phyloP scores from a whole-genome alignment of 2,888 invertebrate genomes.

The Drosophila stalkeri region DNA sequence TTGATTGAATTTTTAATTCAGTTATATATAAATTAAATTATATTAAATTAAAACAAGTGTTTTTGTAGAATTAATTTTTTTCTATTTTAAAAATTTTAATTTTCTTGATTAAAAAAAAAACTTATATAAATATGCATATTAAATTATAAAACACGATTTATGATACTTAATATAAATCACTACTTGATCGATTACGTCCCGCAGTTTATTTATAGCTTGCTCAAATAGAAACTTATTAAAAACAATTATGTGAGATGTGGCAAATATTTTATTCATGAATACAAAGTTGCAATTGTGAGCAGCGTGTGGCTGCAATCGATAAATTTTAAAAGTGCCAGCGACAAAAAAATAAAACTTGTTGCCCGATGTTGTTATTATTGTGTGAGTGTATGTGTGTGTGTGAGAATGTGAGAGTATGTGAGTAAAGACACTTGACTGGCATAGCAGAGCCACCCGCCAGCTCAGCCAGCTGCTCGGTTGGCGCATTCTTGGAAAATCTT shows the following conservation, averaged over 20 bases:
- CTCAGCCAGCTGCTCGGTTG: constrained; percentile 28
- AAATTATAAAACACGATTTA: neutral
- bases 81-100: too few relatives aligned
- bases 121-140: neutral
- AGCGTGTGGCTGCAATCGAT: constrained; percentile 42
- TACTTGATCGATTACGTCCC: neutral
- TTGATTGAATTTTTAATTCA: too few relatives aligned
- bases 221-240: constrained; percentile 11
- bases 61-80: too few relatives aligned
- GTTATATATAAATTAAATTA: too few relatives aligned
- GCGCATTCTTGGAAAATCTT: constrained; percentile 79
- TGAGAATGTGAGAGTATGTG: constrained; percentile 23
- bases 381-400: constrained; percentile 10
- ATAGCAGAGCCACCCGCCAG: constrained; percentile 62
- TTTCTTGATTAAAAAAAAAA: too few relatives aligned
- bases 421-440: constrained; percentile 52
- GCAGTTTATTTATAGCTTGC: constrained; percentile 1
- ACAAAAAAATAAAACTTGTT: constrained; percentile 30
- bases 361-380: constrained; percentile 4
- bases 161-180: neutral
- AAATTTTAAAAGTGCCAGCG: constrained; percentile 36
- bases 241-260: constrained; percentile 10
- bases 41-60: too few relatives aligned
- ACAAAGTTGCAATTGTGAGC: constrained; percentile 23
- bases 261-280: constrained; percentile 36